A percentile compares a stretch with the other conserved stretches of the same genome.
These are phyloP conservation scores for Brenthis hecate DNA, from an alignment of 2,888 invertebrate species.

Conservation along the genomic window DNA sequence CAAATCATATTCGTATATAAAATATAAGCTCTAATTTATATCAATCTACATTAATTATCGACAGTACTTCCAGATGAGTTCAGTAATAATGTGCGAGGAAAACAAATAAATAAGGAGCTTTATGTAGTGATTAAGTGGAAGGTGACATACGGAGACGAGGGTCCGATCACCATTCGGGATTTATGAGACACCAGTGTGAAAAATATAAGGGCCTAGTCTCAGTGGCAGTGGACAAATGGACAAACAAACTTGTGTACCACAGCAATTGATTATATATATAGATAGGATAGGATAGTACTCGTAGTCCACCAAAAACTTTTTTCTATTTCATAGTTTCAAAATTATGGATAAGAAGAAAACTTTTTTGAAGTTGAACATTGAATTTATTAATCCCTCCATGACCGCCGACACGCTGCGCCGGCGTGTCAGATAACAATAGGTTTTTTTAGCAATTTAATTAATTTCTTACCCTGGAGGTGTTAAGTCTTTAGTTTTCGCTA, in stretches of 20 bases:
- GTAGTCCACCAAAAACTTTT: no score
- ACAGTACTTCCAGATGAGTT: constrained; percentile 40
- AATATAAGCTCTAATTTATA: constrained; percentile 18
- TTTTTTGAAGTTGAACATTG: no score
- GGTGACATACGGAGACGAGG: constrained; percentile 20
- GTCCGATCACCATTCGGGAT: constrained; percentile 31
- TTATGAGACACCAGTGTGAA: constrained; percentile 39
- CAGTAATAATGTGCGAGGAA: constrained; percentile 52
- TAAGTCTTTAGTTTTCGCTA: no score
- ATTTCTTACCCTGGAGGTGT: no score
- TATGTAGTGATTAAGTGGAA: constrained; percentile 39
- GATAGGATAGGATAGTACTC: not conserved
- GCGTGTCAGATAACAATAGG: no score
- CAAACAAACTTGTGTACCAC: not conserved
- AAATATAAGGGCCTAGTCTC: constrained; percentile 23
- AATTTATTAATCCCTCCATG: no score
- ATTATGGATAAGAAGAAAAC: no score
- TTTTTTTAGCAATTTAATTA: no score
- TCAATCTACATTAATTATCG: constrained; percentile 33
- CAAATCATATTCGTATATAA: not conserved
- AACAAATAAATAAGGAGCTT: constrained; percentile 68
- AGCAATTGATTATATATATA: not conserved
- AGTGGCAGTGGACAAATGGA: constrained; percentile 12
- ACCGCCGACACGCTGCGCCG: no score
- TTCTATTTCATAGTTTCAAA: no score